These are phyloP conservation scores for Mesorhabditis belari DNA, from an alignment of 2,888 invertebrate genomes.

Conservation along the genomic window DNA sequence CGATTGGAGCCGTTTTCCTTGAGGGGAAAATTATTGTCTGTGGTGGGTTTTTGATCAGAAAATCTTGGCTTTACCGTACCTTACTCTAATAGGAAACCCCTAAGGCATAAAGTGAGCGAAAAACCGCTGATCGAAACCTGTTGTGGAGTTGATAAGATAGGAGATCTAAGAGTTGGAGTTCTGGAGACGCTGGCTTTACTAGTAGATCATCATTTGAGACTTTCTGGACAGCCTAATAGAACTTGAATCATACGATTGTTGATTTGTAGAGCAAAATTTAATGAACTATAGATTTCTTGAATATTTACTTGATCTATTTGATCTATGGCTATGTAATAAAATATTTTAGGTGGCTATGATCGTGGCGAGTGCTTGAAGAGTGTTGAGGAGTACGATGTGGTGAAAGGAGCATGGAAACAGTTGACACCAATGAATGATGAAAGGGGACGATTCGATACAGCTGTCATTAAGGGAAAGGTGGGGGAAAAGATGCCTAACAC, in stretches of 20 bases:
- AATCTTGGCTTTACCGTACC: too few relatives aligned
- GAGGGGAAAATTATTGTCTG: constrained; percentile 70
- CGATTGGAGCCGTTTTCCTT: constrained; percentile 69
- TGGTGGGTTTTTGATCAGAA: constrained; percentile 59
- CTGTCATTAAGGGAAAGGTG: constrained; percentile 62
- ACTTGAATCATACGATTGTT: not conserved
- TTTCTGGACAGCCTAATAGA: not conserved
- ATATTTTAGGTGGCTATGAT: constrained; percentile 69
- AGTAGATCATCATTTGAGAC: too few relatives aligned
- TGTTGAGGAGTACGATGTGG: constrained; percentile 66
- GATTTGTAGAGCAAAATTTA: constrained; percentile 1
- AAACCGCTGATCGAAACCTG: too few relatives aligned
- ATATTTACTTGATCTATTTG: constrained; percentile 13
- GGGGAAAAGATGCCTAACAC: not conserved
- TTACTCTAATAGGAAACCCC: too few relatives aligned
- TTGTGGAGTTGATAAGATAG: too few relatives aligned
- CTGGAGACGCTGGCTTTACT: too few relatives aligned
- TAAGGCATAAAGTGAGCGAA: too few relatives aligned
- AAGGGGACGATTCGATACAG: constrained; percentile 73
- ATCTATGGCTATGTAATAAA: too few relatives aligned
- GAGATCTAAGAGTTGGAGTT: too few relatives aligned
- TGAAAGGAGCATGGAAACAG: constrained; percentile 66
- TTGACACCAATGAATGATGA: constrained; percentile 69
- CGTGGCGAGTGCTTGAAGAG: constrained; percentile 73
- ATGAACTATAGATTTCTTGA: constrained; percentile 1